Percentiles rank a stretch among this genome's conserved stretches.
Evolutionary conservation across 2,888 invertebrate genomes (phyloP).

Genomic region (Panopea generosa): DNA sequence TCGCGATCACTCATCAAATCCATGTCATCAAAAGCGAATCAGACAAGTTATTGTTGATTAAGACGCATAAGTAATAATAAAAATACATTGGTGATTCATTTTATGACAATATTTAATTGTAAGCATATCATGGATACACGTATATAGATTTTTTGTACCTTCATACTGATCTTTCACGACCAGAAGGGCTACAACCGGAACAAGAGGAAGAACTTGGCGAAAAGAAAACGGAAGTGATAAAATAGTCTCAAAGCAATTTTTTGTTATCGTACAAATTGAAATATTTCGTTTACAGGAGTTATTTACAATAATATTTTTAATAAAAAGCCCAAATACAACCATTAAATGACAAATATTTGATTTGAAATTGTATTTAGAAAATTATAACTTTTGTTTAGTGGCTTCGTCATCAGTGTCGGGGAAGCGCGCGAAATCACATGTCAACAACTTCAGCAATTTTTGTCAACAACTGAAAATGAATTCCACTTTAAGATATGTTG

Average conservation of each 20-base stretch:
- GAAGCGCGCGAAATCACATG: constrained; percentile 17
- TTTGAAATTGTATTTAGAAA: too few relatives aligned
- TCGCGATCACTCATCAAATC: too few relatives aligned
- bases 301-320: too few relatives aligned
- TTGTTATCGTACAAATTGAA: too few relatives aligned
- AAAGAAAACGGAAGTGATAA: constrained; percentile 31
- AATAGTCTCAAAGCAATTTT: neutral
- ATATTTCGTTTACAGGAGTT: too few relatives aligned
- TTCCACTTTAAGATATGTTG: too few relatives aligned
- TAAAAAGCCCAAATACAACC: too few relatives aligned
- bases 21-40: too few relatives aligned
- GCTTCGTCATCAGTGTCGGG: neutral
- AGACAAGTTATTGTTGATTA: too few relatives aligned
- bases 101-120: neutral
- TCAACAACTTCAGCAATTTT: constrained; percentile 7
- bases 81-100: neutral
- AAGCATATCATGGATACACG: neutral
- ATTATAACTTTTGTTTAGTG: neutral
- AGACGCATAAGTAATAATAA: too few relatives aligned
- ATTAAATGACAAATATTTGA: too few relatives aligned
- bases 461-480: too few relatives aligned
- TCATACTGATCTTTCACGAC: constrained; percentile 69
- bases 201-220: constrained; percentile 35
- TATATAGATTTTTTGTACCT: constrained; percentile 50
- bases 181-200: constrained; percentile 70